A percentile compares a stretch with the other conserved stretches of the same genome.
These are phyloP conservation scores for Scolopax rusticola DNA, from an alignment of 2,797 vertebrate species.

Conservation along the genomic window DNA sequence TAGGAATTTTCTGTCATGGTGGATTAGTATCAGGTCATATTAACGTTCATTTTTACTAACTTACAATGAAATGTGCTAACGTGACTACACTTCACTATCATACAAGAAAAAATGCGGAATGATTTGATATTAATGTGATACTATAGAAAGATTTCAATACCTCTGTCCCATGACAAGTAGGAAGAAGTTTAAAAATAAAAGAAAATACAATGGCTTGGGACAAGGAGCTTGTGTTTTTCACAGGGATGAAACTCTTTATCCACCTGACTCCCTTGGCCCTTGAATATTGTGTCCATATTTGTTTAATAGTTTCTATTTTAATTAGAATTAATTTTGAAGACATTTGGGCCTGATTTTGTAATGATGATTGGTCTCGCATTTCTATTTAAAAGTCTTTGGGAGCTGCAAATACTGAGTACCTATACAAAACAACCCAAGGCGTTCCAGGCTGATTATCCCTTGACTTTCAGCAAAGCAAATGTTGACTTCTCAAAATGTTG, in stretches of 20 bases:
- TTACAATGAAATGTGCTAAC: conserved; percentile 78
- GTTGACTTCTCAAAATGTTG: conserved; percentile 4
- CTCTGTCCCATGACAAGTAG: conserved; percentile 4
- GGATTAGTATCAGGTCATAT: conserved; percentile 75
- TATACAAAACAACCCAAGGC: not conserved
- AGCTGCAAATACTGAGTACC: not conserved
- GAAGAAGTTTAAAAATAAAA: conserved; percentile 24
- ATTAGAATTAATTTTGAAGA: not conserved
- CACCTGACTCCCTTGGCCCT: not conserved
- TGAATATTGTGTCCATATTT: not conserved
- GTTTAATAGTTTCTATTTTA: conserved; percentile 13
- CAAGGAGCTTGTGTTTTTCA: not conserved
- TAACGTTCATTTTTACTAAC: conserved; percentile 75
- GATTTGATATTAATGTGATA: conserved; percentile 59
- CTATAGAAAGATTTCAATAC: conserved; percentile 46
- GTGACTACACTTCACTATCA: conserved; percentile 56
- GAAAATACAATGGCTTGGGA: not conserved
- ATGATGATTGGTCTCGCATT: not conserved
- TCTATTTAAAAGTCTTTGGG: not conserved
- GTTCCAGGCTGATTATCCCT: not conserved
- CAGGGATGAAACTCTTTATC: not conserved
- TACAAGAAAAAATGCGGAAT: conserved; percentile 23
- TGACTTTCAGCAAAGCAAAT: not conserved
- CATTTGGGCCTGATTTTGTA: not conserved
- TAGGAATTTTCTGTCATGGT: conserved; percentile 78